Percentiles rank a stretch among this genome's conserved stretches.
Conservation (phyloP, 2,888 invertebrate genomes). For the Polyommatus iphigenia region DNA sequence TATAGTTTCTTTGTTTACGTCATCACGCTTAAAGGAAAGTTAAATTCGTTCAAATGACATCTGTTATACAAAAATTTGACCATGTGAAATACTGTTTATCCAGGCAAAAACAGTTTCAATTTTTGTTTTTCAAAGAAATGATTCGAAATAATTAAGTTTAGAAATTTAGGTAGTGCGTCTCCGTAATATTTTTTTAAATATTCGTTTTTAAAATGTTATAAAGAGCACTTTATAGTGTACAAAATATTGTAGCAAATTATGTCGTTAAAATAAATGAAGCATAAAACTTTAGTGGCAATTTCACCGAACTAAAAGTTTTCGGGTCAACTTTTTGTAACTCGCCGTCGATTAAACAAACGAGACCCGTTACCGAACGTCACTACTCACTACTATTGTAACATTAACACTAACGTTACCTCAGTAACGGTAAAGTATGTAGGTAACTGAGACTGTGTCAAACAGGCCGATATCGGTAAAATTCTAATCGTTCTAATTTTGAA, state of each 20-base stretch:
- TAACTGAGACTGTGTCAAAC: neutral
- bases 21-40: neutral
- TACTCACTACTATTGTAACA: slow-evolving; percentile 26
- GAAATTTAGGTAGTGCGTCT: neutral
- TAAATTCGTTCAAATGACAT: no score
- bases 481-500: neutral
- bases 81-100: neutral
- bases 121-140: neutral
- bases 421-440: slow-evolving; percentile 14
- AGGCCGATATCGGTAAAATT: slow-evolving; percentile 13
- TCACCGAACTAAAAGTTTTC: slow-evolving; percentile 8
- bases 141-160: neutral
- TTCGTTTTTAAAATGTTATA: neutral
- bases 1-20: neutral
- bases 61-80: neutral
- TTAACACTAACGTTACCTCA: slow-evolving; percentile 13
- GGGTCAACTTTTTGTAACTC: neutral
- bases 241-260: neutral
- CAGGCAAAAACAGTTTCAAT: neutral
- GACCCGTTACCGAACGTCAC: slow-evolving; percentile 17
- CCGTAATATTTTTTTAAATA: neutral
- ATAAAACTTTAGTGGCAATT: neutral
- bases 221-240: neutral
- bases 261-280: neutral
- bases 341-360: slow-evolving; percentile 4